Percentiles rank a stretch among this genome's conserved stretches.
These are phyloP conservation scores for Orthosia gothica DNA, from an alignment of 2,888 invertebrate species.

Conservation along the genomic window DNA sequence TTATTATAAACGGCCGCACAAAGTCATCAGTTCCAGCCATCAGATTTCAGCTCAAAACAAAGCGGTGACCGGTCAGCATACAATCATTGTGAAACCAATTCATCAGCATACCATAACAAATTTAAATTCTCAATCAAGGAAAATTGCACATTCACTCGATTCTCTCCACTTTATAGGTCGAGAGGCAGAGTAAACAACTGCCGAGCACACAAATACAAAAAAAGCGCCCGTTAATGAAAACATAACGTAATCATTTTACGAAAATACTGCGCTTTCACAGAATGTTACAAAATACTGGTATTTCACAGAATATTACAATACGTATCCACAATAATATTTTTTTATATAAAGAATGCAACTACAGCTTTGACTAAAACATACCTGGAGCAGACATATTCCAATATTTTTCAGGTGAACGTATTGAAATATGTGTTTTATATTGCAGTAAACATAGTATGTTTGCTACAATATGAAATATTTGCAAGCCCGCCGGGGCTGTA, in stretches of 20 bases:
- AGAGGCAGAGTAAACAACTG: constrained; percentile 77
- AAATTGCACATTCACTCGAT: constrained; percentile 81
- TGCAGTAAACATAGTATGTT: constrained; percentile 47
- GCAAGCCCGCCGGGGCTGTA: constrained; percentile 26
- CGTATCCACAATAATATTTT: constrained; percentile 24
- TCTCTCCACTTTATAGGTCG: constrained; percentile 75
- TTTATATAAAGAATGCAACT: constrained; percentile 24
- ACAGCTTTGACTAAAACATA: constrained; percentile 39
- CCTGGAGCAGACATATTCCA: constrained; percentile 33
- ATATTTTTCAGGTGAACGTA: constrained; percentile 58
- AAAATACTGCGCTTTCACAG: constrained; percentile 49
- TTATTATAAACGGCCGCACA: constrained; percentile 2
- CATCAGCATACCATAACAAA: constrained; percentile 77
- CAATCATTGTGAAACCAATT: constrained; percentile 79
- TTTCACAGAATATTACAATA: constrained; percentile 17
- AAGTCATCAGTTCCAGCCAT: constrained; percentile 9
- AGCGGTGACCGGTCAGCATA: constrained; percentile 42
- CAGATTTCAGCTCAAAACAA: constrained; percentile 29
- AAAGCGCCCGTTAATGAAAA: constrained; percentile 75
- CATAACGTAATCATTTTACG: constrained; percentile 71
- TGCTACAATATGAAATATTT: constrained; percentile 60
- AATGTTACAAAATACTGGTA: constrained; percentile 26
- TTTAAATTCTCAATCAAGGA: constrained; percentile 83
- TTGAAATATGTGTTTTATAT: constrained; percentile 61
- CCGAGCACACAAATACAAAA: constrained; percentile 72